phyloP scores from a whole-genome alignment of 2,888 invertebrate species.

The Limnephilus marmoratus region DNA sequence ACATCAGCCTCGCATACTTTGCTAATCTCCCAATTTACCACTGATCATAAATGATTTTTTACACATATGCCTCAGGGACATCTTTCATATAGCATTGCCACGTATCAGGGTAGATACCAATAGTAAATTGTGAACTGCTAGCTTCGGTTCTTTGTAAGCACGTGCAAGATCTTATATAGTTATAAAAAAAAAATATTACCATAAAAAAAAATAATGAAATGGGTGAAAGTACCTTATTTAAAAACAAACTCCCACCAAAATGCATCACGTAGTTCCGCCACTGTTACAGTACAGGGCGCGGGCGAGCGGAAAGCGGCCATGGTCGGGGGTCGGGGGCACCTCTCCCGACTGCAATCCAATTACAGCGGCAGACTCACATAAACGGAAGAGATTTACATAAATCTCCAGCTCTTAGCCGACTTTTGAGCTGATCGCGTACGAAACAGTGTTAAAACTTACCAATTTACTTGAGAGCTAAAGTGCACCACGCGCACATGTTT shows the following conservation, averaged over 20 bases:
- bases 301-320: background rate
- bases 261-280: background rate
- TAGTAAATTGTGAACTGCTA: too few relatives aligned
- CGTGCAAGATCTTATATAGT: too few relatives aligned
- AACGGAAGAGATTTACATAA: conserved; percentile 45
- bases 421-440: conserved; percentile 50
- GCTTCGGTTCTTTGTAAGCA: too few relatives aligned
- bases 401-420: conserved; percentile 27
- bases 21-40: too few relatives aligned
- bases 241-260: background rate
- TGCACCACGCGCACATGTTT: conserved; percentile 32
- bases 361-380: conserved; percentile 54
- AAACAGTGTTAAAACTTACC: conserved; percentile 54
- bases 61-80: too few relatives aligned
- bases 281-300: background rate
- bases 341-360: conserved; percentile 63
- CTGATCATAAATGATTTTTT: too few relatives aligned
- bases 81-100: too few relatives aligned
- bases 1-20: too few relatives aligned
- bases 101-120: too few relatives aligned
- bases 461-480: conserved; percentile 36
- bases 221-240: too few relatives aligned
- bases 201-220: too few relatives aligned
- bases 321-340: background rate
- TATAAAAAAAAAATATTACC: too few relatives aligned